phyloP scores from a whole-genome alignment of 2,797 vertebrate species.

The Acipenser oxyrinchus region DNA sequence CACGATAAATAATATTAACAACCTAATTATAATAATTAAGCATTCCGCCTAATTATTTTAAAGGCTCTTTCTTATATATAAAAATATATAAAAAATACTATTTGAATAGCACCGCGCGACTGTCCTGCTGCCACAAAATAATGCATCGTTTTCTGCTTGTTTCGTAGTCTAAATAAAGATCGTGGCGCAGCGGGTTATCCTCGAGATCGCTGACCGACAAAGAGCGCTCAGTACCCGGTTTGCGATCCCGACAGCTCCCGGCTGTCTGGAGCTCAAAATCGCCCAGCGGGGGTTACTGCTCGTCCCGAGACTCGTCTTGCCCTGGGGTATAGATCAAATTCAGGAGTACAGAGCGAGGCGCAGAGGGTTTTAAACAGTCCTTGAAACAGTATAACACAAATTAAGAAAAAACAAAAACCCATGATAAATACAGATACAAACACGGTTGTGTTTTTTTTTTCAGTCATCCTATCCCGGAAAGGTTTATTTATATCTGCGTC shows the following conservation, averaged over 20 bases:
- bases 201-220: conserved; percentile 46
- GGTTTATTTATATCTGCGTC: background rate
- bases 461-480: background rate
- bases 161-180: conserved; percentile 17
- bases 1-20: too few relatives aligned
- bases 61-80: too few relatives aligned
- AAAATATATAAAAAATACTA: too few relatives aligned
- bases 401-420: too few relatives aligned
- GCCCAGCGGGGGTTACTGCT: conserved; percentile 23
- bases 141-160: conserved; percentile 27
- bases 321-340: background rate
- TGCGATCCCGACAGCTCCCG: conserved; percentile 50
- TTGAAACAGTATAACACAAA: too few relatives aligned
- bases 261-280: conserved; percentile 39
- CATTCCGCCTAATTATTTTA: too few relatives aligned
- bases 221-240: conserved; percentile 14
- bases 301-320: background rate
- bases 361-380: too few relatives aligned
- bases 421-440: too few relatives aligned
- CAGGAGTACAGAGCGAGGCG: too few relatives aligned
- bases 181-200: conserved; percentile 32
- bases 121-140: too few relatives aligned
- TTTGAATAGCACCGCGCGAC: too few relatives aligned
- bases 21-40: too few relatives aligned
- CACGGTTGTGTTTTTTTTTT: background rate